Evolutionary conservation across 1,140 invertebrate species (phyloP).

Genomic region (Ooceraea biroi): DNA sequence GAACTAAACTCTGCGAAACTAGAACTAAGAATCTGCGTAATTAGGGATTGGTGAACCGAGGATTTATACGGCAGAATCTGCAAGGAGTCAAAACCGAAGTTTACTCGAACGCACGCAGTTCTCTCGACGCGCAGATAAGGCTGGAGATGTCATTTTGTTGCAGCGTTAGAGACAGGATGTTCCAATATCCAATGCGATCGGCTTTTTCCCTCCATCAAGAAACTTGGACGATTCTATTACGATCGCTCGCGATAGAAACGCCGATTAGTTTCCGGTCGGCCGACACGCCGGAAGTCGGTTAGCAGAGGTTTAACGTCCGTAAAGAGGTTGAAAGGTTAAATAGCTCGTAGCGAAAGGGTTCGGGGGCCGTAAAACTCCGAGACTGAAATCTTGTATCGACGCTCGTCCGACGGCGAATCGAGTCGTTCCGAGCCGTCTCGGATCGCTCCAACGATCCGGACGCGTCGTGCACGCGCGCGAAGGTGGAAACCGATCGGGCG

Average conservation of each 20-base stretch:
- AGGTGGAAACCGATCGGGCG: neutral
- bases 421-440: constrained; percentile 27
- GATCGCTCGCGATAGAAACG: constrained; percentile 38
- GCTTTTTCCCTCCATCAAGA: constrained; percentile 16
- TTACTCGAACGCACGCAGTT: neutral
- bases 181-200: constrained; percentile 7
- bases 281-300: constrained; percentile 53
- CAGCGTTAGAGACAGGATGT: constrained; percentile 11
- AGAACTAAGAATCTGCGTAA: neutral
- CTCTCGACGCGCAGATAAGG: neutral
- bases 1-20: neutral
- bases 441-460: constrained; percentile 40
- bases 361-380: constrained; percentile 35
- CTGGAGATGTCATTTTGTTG: neutral
- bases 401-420: constrained; percentile 40
- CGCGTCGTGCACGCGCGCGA: neutral
- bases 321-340: constrained; percentile 60
- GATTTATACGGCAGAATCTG: neutral
- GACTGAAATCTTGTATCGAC: constrained; percentile 57
- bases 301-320: constrained; percentile 60
- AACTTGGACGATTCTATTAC: constrained; percentile 47
- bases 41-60: neutral
- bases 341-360: constrained; percentile 58
- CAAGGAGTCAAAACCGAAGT: neutral
- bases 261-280: constrained; percentile 41